Evolutionary conservation across 2,113 vertebrate genomes (phyloP), one percentile per base, ranked within the genome.

Genomic region (Zootoca vivipara): DNA sequence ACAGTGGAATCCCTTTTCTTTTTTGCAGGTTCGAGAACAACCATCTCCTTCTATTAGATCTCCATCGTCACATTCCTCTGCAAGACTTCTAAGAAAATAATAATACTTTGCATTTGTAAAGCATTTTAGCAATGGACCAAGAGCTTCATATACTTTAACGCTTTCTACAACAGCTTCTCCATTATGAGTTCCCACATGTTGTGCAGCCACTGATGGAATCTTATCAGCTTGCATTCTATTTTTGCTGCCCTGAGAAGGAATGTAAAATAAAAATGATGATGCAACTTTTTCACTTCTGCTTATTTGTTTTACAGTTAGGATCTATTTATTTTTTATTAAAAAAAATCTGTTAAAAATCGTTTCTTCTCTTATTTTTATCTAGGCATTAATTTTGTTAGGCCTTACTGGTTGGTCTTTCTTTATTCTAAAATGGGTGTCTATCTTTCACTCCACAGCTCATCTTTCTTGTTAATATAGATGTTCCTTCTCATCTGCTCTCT

Each of bases 11-110:
- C 97, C 97, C 90, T 93, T 91, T 89, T 99, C 99, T 80, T 96
- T 97, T 35, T 89, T 89, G 92, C 99, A 99, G 7, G 96, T 97
- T 94, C 97, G 97, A n/a, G 98, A 98, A 91, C 99, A 99, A 79
- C 99, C 99, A 12, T 99, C 98, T 69, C 97, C 97, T 33, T 97
- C 98, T 94, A 98, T 46, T 84, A 99, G 96, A 90, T 98, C 97
- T 30, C 97, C 96, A 85, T 99, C 99, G 82, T 99, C 99, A 30
- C 99, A 99, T 88, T 98, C 97, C 84, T 99, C 99, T 40, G 94
- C 95, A 62, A 96, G 87, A 72, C 65, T 96, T 95, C 98, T 99
- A 78, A 80, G 33, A 89, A 58, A 35, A 79, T 38, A 0, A 0
- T 12, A 81, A 40, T 38, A 65, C 20, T 74, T 72, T 70, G 26